A percentile compares a stretch with the other conserved stretches of the same genome.
phyloP scores from a whole-genome alignment of 2,888 invertebrate species.

The Drosophila mettleri region DNA sequence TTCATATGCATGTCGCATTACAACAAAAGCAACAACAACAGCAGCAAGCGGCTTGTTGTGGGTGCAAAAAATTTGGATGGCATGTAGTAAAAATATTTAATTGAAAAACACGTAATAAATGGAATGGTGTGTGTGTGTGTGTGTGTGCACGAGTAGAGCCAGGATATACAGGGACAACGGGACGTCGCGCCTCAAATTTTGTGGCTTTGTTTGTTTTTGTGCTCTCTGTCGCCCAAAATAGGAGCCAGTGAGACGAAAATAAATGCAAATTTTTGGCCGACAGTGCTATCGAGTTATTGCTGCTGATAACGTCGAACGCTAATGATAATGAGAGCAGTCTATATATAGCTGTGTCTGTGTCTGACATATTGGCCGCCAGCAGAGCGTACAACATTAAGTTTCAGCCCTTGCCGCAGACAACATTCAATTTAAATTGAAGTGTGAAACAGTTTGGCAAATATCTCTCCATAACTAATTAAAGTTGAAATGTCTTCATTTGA shows the following conservation, averaged over 20 bases:
- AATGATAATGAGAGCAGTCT: slow-evolving; percentile 13
- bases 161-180: not conserved
- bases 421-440: slow-evolving; percentile 4
- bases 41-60: slow-evolving; percentile 38
- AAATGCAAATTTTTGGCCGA: slow-evolving; percentile 56
- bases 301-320: slow-evolving; percentile 34
- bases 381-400: not conserved
- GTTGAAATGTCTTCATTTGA: not conserved
- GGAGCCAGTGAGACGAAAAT: slow-evolving; percentile 57
- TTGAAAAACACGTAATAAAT: slow-evolving; percentile 68
- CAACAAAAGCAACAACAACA: slow-evolving; percentile 33
- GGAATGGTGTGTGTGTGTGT: not conserved
- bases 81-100: slow-evolving; percentile 72
- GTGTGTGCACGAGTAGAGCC: not conserved
- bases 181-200: slow-evolving; percentile 4
- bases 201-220: slow-evolving; percentile 52
- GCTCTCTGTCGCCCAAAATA: slow-evolving; percentile 26
- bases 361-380: slow-evolving; percentile 3
- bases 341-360: too few relatives aligned
- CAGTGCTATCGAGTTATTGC: slow-evolving; percentile 1
- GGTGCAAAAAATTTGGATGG: slow-evolving; percentile 35
- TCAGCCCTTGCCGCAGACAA: not conserved
- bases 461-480: not conserved
- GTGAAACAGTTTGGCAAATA: not conserved
- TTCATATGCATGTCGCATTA: slow-evolving; percentile 40